A percentile compares a stretch with the other conserved stretches of the same genome.
Evolutionary conservation across 2,797 vertebrate genomes (phyloP).

Genomic region (Orientallactaga sibirica): DNA sequence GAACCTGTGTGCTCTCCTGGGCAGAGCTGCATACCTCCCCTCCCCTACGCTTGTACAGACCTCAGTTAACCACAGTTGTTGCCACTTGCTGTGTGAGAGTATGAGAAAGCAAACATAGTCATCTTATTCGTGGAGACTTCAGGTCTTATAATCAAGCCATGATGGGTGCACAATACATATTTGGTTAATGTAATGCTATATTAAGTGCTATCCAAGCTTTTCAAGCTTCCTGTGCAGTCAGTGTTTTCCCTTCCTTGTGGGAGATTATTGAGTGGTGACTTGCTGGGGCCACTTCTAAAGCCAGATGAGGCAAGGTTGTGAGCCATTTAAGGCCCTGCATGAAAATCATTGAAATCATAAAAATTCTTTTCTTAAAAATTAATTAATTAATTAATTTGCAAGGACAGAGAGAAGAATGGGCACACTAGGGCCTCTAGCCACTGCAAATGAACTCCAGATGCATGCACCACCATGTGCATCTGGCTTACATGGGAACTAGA

Average conservation of each 20-base stretch:
- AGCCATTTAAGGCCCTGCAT: background rate
- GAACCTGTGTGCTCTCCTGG: background rate
- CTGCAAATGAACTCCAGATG: no score
- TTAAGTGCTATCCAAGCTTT: slow-evolving; percentile 26
- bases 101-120: background rate
- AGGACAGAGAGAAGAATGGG: no score
- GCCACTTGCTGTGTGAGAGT: background rate
- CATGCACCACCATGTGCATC: no score
- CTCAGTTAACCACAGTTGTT: background rate
- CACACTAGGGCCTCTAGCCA: no score
- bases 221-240: background rate
- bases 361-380: background rate
- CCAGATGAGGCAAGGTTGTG: slow-evolving; percentile 8
- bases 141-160: background rate
- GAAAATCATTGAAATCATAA: background rate
- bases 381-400: no score
- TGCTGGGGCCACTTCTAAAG: background rate
- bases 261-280: background rate
- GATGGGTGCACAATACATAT: background rate
- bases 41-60: background rate
- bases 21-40: background rate
- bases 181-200: background rate
- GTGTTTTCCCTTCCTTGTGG: background rate
- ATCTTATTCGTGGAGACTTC: background rate
- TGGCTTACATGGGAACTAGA: no score